Conservation (phyloP, 2,888 invertebrate species). For the Willowsia nigromaculata region DNA sequence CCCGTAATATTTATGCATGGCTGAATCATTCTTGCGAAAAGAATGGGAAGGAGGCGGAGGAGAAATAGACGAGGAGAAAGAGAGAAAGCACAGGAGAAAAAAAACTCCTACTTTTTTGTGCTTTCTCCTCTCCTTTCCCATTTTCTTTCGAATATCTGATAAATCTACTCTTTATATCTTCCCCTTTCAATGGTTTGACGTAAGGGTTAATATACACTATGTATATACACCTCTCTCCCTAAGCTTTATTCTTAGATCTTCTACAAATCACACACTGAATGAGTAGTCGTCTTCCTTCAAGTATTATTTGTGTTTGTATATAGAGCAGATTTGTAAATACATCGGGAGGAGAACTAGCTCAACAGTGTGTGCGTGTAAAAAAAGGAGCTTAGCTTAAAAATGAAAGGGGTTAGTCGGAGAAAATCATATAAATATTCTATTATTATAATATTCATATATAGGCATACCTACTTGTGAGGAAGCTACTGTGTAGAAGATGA, state of each 20-base stretch:
- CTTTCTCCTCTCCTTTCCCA: neutral
- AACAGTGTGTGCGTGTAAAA: neutral
- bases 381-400: neutral
- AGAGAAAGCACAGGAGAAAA: neutral
- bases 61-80: neutral
- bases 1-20: slow-evolving; percentile 52
- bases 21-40: slow-evolving; percentile 26
- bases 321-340: slow-evolving; percentile 22
- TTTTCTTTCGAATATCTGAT: neutral
- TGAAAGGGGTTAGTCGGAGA: neutral
- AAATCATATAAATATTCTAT: neutral
- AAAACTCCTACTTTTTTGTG: neutral
- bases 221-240: no score
- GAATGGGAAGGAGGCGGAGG: neutral
- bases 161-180: slow-evolving; percentile 2
- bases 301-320: neutral
- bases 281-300: neutral
- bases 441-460: neutral
- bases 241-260: neutral
- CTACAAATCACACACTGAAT: neutral
- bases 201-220: neutral
- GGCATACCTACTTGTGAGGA: no score
- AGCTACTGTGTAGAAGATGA: no score
- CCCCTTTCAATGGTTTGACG: neutral
- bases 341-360: slow-evolving; percentile 10